A percentile compares a stretch with the other conserved stretches of the same genome.
phyloP scores from a whole-genome alignment of 2,888 invertebrate genomes.

The Zygogramma bicolorata region DNA sequence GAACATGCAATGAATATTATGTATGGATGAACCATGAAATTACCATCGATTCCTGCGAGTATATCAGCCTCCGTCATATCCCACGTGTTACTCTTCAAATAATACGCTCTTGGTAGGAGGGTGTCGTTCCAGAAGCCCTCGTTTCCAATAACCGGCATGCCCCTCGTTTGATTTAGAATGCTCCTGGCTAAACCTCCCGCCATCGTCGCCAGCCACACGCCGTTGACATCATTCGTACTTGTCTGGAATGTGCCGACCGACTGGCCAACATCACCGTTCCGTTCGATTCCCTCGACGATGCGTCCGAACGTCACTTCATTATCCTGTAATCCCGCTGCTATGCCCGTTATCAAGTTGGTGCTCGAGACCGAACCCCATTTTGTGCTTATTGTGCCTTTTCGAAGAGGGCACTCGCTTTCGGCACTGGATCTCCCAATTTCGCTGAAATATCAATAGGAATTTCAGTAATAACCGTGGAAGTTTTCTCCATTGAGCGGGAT shows the following conservation, averaged over 20 bases:
- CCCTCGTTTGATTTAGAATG: constrained; percentile 73
- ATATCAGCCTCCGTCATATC: constrained; percentile 79
- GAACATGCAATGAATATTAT: neutral
- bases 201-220: constrained; percentile 73
- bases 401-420: constrained; percentile 71
- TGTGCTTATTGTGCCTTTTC: constrained; percentile 75
- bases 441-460: constrained; percentile 11
- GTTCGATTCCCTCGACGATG: constrained; percentile 62
- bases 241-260: constrained; percentile 27
- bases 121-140: constrained; percentile 77
- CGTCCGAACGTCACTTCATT: constrained; percentile 70
- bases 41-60: constrained; percentile 78
- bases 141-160: constrained; percentile 67
- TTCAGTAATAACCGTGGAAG: too few relatives aligned
- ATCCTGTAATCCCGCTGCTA: constrained; percentile 73
- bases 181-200: constrained; percentile 78
- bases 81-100: constrained; percentile 70
- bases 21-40: neutral
- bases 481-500: too few relatives aligned
- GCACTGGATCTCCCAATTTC: constrained; percentile 17
- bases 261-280: constrained; percentile 44
- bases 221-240: constrained; percentile 61
- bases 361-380: constrained; percentile 73
- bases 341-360: constrained; percentile 72
- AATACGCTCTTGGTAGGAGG: constrained; percentile 71